phyloP scores from a whole-genome alignment of 2,888 invertebrate genomes.

The Steinernema hermaphroditum region DNA sequence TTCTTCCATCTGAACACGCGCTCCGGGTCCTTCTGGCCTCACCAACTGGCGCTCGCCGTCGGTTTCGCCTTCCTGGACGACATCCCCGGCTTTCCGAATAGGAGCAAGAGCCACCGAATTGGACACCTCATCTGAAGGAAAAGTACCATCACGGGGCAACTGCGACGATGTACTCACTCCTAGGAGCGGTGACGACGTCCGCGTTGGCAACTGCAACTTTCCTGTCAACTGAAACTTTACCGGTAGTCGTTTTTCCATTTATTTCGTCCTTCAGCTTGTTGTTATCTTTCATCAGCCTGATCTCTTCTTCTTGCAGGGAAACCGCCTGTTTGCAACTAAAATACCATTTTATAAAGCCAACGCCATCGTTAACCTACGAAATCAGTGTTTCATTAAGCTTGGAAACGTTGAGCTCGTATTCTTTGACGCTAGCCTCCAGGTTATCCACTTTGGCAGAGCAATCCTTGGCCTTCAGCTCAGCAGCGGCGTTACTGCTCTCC shows the following conservation, averaged over 20 bases:
- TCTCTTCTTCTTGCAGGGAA: not conserved
- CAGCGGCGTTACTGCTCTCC: conserved; percentile 3
- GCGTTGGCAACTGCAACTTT: not conserved
- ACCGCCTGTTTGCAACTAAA: not conserved
- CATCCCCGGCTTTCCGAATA: not conserved
- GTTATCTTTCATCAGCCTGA: conserved; percentile 10
- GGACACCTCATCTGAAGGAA: not conserved
- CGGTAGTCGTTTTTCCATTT: not conserved
- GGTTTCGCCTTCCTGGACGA: conserved; percentile 12
- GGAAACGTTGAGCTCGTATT: not conserved
- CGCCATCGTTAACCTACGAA: not conserved
- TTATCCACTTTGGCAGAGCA: not conserved
- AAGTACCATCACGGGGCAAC: not conserved
- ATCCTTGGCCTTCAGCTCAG: conserved; percentile 1
- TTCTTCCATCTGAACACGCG: conserved; percentile 3
- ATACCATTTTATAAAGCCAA: no score
- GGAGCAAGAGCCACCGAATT: not conserved
- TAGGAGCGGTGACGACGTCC: not conserved
- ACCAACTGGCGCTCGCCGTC: conserved; percentile 18
- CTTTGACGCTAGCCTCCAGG: not conserved
- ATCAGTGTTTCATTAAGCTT: not conserved
- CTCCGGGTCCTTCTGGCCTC: conserved; percentile 20
- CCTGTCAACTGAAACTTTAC: not conserved
- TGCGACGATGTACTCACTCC: not conserved
- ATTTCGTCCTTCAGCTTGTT: conserved; percentile 2